These are phyloP conservation scores for Tragelaphus strepsiceros DNA, from an alignment of 2,113 vertebrate genomes.

Conservation along the genomic window DNA sequence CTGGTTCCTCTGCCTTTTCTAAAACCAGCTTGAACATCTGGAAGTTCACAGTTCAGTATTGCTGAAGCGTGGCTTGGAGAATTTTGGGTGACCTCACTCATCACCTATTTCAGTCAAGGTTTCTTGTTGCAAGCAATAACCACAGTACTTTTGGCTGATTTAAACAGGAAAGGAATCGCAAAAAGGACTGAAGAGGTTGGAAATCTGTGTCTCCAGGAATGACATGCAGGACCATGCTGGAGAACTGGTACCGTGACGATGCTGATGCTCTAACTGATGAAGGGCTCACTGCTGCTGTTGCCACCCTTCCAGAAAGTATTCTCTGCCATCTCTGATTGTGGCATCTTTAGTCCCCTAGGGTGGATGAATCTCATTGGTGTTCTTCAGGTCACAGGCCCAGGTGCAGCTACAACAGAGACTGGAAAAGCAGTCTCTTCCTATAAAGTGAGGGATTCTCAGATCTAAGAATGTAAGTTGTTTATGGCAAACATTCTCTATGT, in stretches of 20 bases:
- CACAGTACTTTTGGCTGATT: neutral
- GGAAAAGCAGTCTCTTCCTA: neutral
- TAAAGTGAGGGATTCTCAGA: neutral
- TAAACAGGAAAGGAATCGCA: neutral
- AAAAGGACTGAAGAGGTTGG: neutral
- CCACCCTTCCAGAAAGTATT: neutral
- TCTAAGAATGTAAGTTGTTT: neutral
- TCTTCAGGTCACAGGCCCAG: neutral
- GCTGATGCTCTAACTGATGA: neutral
- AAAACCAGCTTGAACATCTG: neutral
- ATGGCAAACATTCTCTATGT: neutral
- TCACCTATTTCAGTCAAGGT: neutral
- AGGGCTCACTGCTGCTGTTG: neutral
- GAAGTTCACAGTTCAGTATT: neutral
- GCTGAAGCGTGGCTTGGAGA: neutral
- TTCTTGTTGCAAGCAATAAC: neutral
- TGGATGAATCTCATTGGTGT: neutral
- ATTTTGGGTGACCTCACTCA: neutral
- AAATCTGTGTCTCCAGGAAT: neutral
- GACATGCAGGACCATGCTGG: neutral
- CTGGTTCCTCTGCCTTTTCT: neutral
- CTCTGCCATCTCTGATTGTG: neutral
- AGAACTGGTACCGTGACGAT: neutral
- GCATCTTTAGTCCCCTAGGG: neutral
- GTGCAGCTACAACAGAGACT: neutral